A percentile compares a stretch with the other conserved stretches of the same genome.
These are phyloP conservation scores for Gyps fulvus DNA, from an alignment of 2,113 vertebrate genomes.

Conservation along the genomic window DNA sequence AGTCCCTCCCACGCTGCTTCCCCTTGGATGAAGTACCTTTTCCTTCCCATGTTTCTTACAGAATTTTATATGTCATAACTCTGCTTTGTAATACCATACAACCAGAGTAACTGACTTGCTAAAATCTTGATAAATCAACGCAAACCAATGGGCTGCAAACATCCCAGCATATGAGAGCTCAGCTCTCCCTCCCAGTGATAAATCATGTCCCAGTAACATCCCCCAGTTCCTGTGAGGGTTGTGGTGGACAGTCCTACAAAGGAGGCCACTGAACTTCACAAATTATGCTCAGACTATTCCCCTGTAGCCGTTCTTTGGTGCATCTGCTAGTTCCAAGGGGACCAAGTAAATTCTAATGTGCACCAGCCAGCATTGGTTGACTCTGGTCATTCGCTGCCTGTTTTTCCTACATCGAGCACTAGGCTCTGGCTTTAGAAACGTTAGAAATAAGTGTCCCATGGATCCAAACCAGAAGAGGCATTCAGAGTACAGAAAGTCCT, in stretches of 20 bases:
- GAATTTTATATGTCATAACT: not conserved
- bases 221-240: rapidly evolving
- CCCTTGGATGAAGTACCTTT: not conserved
- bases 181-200: not conserved
- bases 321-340: not conserved
- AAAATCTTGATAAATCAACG: not conserved
- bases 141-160: not conserved
- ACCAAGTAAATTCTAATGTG: too few species aligned
- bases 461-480: not conserved
- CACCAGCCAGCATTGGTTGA: not conserved
- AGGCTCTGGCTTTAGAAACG: not conserved
- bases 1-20: not conserved
- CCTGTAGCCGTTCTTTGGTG: not conserved
- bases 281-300: not conserved
- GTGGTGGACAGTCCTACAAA: not conserved
- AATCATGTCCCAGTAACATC: not conserved
- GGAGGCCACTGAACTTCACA: not conserved
- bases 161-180: not conserved
- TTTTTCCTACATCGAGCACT: not conserved
- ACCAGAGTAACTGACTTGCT: not conserved
- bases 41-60: not conserved
- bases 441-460: not conserved
- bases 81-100: not conserved
- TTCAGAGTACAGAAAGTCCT: not conserved
- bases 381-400: not conserved